Conservation (phyloP, 2,888 invertebrate species). For the Phengaris arion region DNA sequence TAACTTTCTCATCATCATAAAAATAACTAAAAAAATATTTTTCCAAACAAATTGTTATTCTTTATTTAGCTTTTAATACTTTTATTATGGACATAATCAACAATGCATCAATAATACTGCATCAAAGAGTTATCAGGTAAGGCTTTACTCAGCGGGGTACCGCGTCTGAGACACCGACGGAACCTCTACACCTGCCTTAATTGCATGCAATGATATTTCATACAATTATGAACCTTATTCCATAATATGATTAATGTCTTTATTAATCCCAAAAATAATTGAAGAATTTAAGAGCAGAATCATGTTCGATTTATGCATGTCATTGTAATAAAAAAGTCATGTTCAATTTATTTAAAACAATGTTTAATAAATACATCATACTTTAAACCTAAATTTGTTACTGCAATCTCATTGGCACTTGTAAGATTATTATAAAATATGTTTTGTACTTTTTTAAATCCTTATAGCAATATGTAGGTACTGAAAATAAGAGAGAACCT, state of each 20-base stretch:
- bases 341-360: slow-evolving; percentile 15
- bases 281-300: slow-evolving; percentile 42
- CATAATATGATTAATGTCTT: slow-evolving; percentile 48
- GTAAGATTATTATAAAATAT: background rate
- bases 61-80: slow-evolving; percentile 66
- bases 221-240: slow-evolving; percentile 48
- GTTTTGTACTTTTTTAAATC: background rate
- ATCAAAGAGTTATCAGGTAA: slow-evolving; percentile 63
- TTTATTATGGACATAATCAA: slow-evolving; percentile 71
- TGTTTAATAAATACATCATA: background rate
- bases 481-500: too few relatives aligned
- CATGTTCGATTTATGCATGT: slow-evolving; percentile 55
- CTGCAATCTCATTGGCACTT: background rate
- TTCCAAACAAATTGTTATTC: slow-evolving; percentile 30
- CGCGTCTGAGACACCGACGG: slow-evolving; percentile 58
- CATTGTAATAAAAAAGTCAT: slow-evolving; percentile 53
- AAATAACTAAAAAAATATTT: background rate
- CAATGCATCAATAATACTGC: slow-evolving; percentile 66
- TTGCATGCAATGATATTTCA: slow-evolving; percentile 48
- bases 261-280: slow-evolving; percentile 41
- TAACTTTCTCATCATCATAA: background rate
- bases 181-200: slow-evolving; percentile 59
- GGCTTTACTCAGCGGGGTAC: slow-evolving; percentile 59
- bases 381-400: background rate
- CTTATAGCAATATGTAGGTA: slow-evolving; percentile 27